Percentiles rank a stretch among this genome's conserved stretches.
Conservation (phyloP, 1,140 invertebrate genomes). For the Drosophila simulans region DNA sequence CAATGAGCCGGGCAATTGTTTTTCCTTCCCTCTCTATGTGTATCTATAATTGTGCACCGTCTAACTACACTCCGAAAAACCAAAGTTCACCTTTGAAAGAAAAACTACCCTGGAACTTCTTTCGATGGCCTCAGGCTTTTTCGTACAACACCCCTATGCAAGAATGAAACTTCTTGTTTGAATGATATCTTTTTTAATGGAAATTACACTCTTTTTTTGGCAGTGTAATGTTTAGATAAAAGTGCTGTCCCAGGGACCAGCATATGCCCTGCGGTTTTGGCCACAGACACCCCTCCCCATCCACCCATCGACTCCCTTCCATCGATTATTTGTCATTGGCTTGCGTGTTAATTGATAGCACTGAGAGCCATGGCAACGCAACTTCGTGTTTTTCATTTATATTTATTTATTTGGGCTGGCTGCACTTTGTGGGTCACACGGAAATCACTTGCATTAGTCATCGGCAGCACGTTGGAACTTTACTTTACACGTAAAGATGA, state of each 20-base stretch:
- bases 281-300: constrained; percentile 3
- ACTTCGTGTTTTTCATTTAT: constrained; percentile 32
- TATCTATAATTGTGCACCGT: constrained; percentile 49
- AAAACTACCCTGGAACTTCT: not conserved
- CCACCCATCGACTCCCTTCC: constrained; percentile 31
- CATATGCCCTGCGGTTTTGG: constrained; percentile 49
- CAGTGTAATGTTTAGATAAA: constrained; percentile 37
- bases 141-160: not conserved
- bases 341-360: constrained; percentile 78
- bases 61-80: constrained; percentile 31
- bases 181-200: not conserved
- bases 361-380: constrained; percentile 62
- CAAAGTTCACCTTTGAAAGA: not conserved
- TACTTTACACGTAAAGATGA: constrained; percentile 50
- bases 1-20: constrained; percentile 76
- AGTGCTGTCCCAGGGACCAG: constrained; percentile 23
- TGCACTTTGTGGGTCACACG: constrained; percentile 72
- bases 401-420: constrained; percentile 26
- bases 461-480: constrained; percentile 35
- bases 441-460: constrained; percentile 80
- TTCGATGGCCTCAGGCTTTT: not conserved
- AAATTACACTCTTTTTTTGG: not conserved
- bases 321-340: constrained; percentile 76
- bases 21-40: constrained; percentile 32
- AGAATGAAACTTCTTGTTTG: not conserved